Percentiles rank a stretch among this genome's conserved stretches.
These are phyloP conservation scores for Brachionus sp. DNA, from an alignment of 1,140 invertebrate species.

Conservation along the genomic window DNA sequence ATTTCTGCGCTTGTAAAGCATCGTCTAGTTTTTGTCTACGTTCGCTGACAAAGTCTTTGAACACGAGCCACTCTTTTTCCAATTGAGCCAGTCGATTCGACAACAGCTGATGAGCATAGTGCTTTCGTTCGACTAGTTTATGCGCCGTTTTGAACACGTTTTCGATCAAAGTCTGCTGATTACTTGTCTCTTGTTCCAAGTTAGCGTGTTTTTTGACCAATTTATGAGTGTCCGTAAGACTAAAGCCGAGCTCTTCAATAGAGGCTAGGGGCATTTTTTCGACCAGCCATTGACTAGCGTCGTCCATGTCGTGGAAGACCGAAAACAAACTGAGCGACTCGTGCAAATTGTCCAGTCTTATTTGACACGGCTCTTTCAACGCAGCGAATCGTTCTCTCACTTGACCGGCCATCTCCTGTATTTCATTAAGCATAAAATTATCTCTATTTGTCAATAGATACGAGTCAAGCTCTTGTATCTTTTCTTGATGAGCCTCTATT, in stretches of 20 bases:
- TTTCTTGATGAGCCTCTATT: neutral
- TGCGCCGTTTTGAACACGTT: neutral
- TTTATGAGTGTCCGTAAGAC: slow-evolving; percentile 14
- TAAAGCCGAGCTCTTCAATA: neutral
- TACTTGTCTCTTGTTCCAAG: slow-evolving; percentile 23
- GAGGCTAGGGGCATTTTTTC: neutral
- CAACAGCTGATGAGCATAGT: slow-evolving; percentile 16
- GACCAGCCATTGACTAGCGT: neutral
- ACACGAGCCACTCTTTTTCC: slow-evolving; percentile 13
- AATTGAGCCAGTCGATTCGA: neutral
- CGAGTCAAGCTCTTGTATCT: neutral
- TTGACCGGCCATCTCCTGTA: neutral
- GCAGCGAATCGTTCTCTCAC: neutral
- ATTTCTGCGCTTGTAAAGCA: neutral
- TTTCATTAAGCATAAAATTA: slow-evolving; percentile 15
- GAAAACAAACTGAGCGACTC: slow-evolving; percentile 22
- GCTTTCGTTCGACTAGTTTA: neutral
- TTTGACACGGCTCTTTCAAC: neutral
- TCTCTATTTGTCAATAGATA: neutral
- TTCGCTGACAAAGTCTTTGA: neutral
- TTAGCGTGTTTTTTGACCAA: slow-evolving; percentile 27
- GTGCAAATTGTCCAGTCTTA: slow-evolving; percentile 22
- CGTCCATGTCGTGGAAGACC: slow-evolving; percentile 19
- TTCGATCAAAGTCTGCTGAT: neutral
- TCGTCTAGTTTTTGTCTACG: neutral